Conservation (phyloP, 2,113 vertebrate genomes). For the Apteryx mantelli region DNA sequence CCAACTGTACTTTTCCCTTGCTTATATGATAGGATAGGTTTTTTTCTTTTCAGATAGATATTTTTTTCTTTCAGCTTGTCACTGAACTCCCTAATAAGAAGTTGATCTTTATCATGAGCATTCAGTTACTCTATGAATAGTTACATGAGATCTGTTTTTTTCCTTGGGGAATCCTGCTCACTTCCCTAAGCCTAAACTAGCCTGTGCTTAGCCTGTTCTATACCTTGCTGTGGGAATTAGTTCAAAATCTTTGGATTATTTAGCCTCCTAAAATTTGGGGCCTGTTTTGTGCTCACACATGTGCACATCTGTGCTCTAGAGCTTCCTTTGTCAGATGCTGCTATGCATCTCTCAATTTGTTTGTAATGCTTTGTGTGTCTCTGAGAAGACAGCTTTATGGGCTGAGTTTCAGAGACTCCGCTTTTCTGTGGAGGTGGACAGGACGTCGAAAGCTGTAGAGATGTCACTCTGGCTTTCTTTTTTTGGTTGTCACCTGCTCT, state of each 20-base stretch:
- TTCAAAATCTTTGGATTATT: neutral
- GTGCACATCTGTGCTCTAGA: neutral
- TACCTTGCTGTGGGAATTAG: neutral
- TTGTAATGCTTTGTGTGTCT: neutral
- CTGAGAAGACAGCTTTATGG: neutral
- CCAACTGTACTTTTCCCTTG: neutral
- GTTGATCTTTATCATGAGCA: neutral
- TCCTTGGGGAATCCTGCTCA: neutral
- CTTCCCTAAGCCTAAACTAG: neutral
- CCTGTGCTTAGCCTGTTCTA: neutral
- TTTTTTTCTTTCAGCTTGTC: neutral
- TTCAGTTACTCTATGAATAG: neutral
- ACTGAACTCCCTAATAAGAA: neutral
- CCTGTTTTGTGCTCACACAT: neutral
- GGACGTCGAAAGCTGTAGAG: neutral
- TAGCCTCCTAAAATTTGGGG: neutral
- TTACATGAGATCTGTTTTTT: neutral
- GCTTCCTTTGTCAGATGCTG: neutral
- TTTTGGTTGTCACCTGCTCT: neutral
- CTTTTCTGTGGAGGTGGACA: neutral
- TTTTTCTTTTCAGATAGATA: neutral
- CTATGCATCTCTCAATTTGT: neutral
- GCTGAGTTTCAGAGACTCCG: neutral
- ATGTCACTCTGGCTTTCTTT: neutral
- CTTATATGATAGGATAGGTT: neutral